Conservation (phyloP, 2,113 vertebrate species). For the Falcunculus frontatus region DNA sequence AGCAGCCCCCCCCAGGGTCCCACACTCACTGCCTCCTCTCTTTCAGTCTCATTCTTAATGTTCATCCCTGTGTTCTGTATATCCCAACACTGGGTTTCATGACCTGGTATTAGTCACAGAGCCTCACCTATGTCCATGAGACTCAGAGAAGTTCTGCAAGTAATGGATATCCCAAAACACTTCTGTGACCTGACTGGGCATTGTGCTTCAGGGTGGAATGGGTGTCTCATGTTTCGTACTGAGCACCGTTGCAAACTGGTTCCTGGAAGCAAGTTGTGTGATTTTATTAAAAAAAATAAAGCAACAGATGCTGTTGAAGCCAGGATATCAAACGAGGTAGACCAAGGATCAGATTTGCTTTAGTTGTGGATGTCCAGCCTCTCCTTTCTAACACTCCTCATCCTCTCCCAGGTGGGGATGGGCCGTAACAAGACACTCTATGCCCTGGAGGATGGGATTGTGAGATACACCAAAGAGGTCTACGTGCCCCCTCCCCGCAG, state of each 20-base stretch:
- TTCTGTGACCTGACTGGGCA: background rate
- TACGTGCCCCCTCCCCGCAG: conserved; percentile 82
- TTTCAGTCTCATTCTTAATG: background rate
- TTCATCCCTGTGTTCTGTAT: background rate
- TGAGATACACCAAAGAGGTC: conserved; percentile 91
- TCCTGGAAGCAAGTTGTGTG: background rate
- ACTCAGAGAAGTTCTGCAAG: background rate
- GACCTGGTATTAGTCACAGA: background rate
- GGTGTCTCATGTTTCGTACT: background rate
- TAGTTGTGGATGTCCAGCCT: background rate
- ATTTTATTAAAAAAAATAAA: background rate
- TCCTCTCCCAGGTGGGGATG: conserved; percentile 82
- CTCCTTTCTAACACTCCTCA: background rate
- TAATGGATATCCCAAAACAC: background rate
- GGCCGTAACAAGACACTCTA: conserved; percentile 87
- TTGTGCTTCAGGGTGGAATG: background rate
- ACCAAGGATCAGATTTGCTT: background rate
- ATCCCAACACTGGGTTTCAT: background rate
- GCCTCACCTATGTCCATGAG: background rate
- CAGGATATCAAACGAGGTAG: background rate
- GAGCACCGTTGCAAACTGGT: background rate
- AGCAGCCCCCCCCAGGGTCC: background rate
- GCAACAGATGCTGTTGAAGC: background rate
- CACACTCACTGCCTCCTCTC: background rate
- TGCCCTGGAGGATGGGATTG: conserved; percentile 87